Conservation (phyloP, 2,888 invertebrate species). For the Noctua comes region DNA sequence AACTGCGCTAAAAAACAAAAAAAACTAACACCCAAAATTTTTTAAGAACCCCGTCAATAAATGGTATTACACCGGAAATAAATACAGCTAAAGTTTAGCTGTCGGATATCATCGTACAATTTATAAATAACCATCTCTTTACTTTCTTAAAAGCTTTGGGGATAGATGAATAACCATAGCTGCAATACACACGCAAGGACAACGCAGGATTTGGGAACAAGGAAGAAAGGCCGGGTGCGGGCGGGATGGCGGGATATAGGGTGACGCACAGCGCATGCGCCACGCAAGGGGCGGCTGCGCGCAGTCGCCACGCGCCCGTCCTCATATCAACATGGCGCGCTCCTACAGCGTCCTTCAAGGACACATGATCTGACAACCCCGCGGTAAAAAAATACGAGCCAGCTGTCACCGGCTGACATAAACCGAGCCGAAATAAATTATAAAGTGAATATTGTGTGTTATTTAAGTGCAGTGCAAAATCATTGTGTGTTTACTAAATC, state of each 20-base stretch:
- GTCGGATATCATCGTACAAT: neutral
- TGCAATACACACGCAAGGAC: conserved; percentile 50
- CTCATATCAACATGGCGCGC: conserved; percentile 85
- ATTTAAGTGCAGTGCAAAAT: conserved; percentile 71
- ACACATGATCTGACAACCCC: conserved; percentile 82
- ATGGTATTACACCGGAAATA: conserved; percentile 1
- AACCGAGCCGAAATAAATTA: conserved; percentile 65
- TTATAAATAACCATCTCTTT: conserved; percentile 7
- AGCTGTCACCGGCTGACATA: conserved; percentile 64
- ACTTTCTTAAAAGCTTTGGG: conserved; percentile 14
- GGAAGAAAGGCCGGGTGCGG: conserved; percentile 69
- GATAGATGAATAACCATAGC: conserved; percentile 25
- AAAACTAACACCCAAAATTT: neutral
- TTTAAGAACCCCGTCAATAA: neutral
- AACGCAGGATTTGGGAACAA: conserved; percentile 67
- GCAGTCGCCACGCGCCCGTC: conserved; percentile 89
- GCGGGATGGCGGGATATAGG: conserved; percentile 75
- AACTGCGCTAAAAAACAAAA: neutral
- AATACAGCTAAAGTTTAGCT: neutral
- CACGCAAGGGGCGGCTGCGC: conserved; percentile 82
- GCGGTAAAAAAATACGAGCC: conserved; percentile 77
- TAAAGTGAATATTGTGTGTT: conserved; percentile 68
- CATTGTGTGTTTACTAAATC: conserved; percentile 78
- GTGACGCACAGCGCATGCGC: conserved; percentile 87
- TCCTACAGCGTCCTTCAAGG: conserved; percentile 81